Conservation (phyloP, 64 coral and sea anemone genomes). For the Pocillopora verrucosa region DNA sequence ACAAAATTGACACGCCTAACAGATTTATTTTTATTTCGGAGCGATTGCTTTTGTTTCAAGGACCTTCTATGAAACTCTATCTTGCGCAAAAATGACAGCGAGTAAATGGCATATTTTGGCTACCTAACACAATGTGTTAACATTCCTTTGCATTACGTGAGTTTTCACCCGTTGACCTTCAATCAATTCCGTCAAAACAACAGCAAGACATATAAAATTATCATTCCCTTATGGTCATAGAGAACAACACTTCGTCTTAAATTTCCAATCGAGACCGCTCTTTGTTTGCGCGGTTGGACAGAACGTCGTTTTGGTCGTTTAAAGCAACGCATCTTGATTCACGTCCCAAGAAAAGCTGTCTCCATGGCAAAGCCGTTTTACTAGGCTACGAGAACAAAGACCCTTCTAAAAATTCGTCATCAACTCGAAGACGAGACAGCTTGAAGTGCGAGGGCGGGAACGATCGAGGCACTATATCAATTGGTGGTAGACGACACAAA, state of each 20-base stretch:
- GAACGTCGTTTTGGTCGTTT: neutral
- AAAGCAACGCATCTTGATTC: neutral
- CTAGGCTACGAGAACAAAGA: neutral
- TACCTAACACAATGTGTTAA: neutral
- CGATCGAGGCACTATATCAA: neutral
- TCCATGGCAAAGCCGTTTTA: neutral
- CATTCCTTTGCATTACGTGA: neutral
- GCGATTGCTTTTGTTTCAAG: neutral
- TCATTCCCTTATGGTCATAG: neutral
- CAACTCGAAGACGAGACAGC: constrained; percentile 1
- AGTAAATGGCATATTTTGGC: neutral
- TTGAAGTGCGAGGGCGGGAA: constrained; percentile 41
- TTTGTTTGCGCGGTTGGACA: neutral
- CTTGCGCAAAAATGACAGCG: neutral
- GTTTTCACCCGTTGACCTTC: neutral
- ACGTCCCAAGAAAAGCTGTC: neutral
- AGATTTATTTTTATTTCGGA: neutral
- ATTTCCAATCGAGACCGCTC: neutral
- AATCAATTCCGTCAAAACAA: constrained; percentile 30
- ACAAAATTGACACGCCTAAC: neutral
- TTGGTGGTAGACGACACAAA: constrained; percentile 5
- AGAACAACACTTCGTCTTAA: neutral
- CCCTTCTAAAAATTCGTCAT: neutral
- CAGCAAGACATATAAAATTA: neutral
- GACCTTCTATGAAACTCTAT: neutral